Conservation (phyloP, 35 echinoderm and acorn worm genomes). For the Hemicentrotus pulcherrimus region DNA sequence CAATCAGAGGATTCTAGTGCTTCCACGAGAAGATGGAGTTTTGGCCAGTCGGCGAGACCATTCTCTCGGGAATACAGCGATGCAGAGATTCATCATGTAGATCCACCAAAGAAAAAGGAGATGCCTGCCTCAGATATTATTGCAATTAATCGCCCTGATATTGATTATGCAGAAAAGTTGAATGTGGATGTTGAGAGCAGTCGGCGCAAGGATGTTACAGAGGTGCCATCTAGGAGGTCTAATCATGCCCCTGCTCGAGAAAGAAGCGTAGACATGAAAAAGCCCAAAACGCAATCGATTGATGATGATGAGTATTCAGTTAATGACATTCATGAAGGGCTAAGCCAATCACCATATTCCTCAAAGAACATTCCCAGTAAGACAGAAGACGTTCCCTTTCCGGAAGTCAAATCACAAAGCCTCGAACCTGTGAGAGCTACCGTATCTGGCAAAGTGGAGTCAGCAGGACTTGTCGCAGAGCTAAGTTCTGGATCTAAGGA, state of each 20-base stretch:
- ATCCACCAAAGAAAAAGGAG: conserved; percentile 39
- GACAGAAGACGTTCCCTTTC: conserved; percentile 18
- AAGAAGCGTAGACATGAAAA: neutral
- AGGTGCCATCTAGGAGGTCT: neutral
- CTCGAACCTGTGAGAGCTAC: neutral
- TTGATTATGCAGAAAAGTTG: conserved; percentile 58
- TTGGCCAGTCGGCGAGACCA: neutral
- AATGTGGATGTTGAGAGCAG: conserved; percentile 55
- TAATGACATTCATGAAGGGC: conserved; percentile 39
- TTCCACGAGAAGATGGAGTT: conserved; percentile 35
- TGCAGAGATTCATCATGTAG: conserved; percentile 48
- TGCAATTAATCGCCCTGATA: conserved; percentile 55
- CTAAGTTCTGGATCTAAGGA: conserved; percentile 30
- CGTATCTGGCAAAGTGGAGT: conserved; percentile 2
- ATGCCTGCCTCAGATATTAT: conserved; percentile 58
- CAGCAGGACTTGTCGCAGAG: neutral
- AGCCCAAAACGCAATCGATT: neutral
- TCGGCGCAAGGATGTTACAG: neutral
- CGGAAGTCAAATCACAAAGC: conserved; percentile 19
- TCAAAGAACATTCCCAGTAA: conserved; percentile 14
- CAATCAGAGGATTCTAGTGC: conserved; percentile 34
- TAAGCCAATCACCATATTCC: conserved; percentile 27
- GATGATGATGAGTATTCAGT: conserved; percentile 32
- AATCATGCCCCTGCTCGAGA: neutral
- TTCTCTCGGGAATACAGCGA: conserved; percentile 24